Conservation (phyloP, 2,113 vertebrate genomes). For the Telmatochromis bifrenatus region DNA sequence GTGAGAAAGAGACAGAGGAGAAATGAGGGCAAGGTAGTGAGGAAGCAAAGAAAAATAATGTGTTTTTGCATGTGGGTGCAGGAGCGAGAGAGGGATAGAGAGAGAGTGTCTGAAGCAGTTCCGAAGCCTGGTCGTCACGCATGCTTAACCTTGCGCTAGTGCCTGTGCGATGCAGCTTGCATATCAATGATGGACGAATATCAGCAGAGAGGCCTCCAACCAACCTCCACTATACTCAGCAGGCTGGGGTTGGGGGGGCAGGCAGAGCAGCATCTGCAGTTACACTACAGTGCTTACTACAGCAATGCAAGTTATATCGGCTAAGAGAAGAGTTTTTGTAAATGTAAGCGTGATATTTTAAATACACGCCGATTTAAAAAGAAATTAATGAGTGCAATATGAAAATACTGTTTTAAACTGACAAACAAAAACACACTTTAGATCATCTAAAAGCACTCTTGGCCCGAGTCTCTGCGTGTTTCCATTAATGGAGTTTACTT, state of each 20-base stretch:
- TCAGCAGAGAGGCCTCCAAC: slow-evolving; percentile 55
- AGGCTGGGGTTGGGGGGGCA: neutral
- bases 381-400: neutral
- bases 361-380: neutral
- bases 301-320: neutral
- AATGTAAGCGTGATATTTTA: neutral
- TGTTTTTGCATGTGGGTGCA: neutral
- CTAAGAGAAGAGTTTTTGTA: neutral
- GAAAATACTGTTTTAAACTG: neutral
- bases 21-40: neutral
- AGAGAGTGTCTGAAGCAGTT: slow-evolving; percentile 54
- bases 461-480: neutral
- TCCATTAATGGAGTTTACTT: slow-evolving; percentile 26
- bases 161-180: slow-evolving; percentile 65
- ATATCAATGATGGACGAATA: slow-evolving; percentile 71
- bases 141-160: slow-evolving; percentile 74
- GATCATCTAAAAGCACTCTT: neutral
- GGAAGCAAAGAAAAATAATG: slow-evolving; percentile 1
- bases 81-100: neutral
- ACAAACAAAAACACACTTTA: neutral
- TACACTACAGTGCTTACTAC: neutral
- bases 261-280: slow-evolving; percentile 18
- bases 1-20: neutral
- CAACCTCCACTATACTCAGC: slow-evolving; percentile 26
- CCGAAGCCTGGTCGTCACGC: slow-evolving; percentile 67